Base-by-base conservation (phyloP, 2,888 invertebrate genomes). In the Kryphioiulus occultus region DNA sequence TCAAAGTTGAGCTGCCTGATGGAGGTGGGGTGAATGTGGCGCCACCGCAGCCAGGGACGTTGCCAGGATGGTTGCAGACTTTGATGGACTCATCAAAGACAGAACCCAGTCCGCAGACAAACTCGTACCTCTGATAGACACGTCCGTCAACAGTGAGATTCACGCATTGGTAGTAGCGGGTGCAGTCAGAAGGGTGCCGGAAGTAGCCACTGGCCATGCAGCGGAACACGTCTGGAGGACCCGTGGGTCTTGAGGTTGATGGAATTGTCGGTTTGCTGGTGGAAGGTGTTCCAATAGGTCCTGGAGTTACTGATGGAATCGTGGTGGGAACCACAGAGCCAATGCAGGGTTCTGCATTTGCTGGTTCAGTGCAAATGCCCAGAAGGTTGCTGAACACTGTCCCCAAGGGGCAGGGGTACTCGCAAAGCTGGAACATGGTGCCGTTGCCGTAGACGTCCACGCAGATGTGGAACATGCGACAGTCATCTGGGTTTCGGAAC, bases 111-210 rank as follows among this genome's bases (percentile, higher is more conserved):
- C 89, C 89, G 82, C 90, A 90, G 85, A 87, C 88, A 87, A 90
- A 90, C 19, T 88, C 88, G 88, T 90, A 91, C 15, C 59, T 87
- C 17, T 32, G 35, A 1, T 35, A 88, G 32, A 82, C 87, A 0
- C 35, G 32, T 4, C 44, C 32, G n/a, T 87, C 87, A 7, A 42
- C 39, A 82, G 87, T 87, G 26, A 87, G 39, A 26, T 87, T 87
- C 35, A 42, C n/a, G 82, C 90, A 90, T 22, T 89, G 89, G 87
- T 89, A 89, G 86, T 89, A 90, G 19, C 88, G 88, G 87, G 87
- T 59, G 92, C 92, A 30, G 91, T 92, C 26, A 90, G 92, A 88
- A 85, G 89, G 88, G 85, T 89, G 85, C 32, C 89, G 84, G 86
- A 92, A 86, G 89, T 89, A 90, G 15, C 90, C 90, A 26, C 87